phyloP scores from a whole-genome alignment of 1,140 invertebrate species.

The Maconellicoccus hirsutus region DNA sequence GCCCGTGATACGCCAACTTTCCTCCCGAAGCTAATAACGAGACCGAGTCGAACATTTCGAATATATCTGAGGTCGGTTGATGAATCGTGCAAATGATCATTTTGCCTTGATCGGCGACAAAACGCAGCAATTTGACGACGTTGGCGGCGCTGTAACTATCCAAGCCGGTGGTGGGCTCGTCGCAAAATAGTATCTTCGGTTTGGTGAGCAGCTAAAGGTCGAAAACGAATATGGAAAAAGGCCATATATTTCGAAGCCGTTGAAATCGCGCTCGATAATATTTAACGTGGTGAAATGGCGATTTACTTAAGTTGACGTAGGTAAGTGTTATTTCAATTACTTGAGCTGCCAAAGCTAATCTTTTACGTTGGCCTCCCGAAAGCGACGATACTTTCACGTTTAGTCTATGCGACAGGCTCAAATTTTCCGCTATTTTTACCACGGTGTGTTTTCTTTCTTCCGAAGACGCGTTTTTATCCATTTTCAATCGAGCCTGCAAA shows the following conservation, averaged over 20 bases:
- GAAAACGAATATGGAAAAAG: not conserved
- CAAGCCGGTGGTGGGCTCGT: conserved; percentile 86
- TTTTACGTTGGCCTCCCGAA: conserved; percentile 79
- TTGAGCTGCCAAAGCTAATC: conserved; percentile 74
- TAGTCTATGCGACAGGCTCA: conserved; percentile 54
- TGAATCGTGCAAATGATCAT: conserved; percentile 75
- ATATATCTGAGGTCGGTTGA: conserved; percentile 74
- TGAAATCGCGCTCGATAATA: too few relatives aligned
- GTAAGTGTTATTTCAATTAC: conserved; percentile 37
- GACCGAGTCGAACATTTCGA: conserved; percentile 67
- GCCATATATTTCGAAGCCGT: too few relatives aligned
- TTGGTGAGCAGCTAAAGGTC: conserved; percentile 70
- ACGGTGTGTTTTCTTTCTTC: conserved; percentile 33
- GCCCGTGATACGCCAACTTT: conserved; percentile 64
- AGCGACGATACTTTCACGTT: conserved; percentile 50
- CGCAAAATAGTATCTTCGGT: conserved; percentile 85
- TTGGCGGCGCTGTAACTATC: conserved; percentile 67
- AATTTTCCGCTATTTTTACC: conserved; percentile 36
- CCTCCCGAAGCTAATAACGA: conserved; percentile 60
- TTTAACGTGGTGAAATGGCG: not conserved
- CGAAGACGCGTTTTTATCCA: conserved; percentile 19
- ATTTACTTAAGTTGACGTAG: not conserved
- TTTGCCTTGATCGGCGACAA: conserved; percentile 51
- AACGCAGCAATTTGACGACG: conserved; percentile 54
- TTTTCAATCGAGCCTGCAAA: conserved; percentile 27